Base-by-base conservation (phyloP, 2,797 vertebrate genomes). In the Acipenser ruthenus region DNA sequence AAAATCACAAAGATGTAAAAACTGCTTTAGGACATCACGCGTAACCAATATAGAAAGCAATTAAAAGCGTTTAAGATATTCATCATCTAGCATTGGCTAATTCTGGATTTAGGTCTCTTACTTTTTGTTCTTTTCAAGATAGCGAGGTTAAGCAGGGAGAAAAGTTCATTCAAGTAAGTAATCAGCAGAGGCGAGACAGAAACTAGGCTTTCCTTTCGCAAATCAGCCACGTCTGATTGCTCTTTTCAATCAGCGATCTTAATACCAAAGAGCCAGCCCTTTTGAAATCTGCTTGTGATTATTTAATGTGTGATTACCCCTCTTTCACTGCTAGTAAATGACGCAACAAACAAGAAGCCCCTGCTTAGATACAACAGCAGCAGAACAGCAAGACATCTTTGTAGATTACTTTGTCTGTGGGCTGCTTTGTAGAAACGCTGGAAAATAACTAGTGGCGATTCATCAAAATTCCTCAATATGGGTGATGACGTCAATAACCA, bases 171-270 rank as follows among this genome's bases (percentile, higher is more conserved):
- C 56, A 65, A 70, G 75, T 65, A 70, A 72, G 67, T 72, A 82
- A 79, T 84, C 77, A 78, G 75, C 60, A 50, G 11, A 65, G 9
- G 49, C 63, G 50, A 64, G 6, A 59, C 68, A 67, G 4, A 66
- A 70, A 15, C 65, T 70, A 63, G 64, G 60, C 71, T 18, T 73
- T 78, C 78, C 63, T 67, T 50, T 61, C 52, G 69, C 62, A 78
- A 83, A 81, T 80, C 74, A 83, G 68, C 67, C 71, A 50, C 60
- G 72, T 65, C 74, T 82, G 77, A 87, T 84, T 87, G 75, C 73
- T 75, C 72, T 77, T 78, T 80, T 71, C 70, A 79, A 70, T 77
- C 75, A 78, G 71, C 65, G 76, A 64, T 68, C 69, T 79, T 82
- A 80, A 81, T 74, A 79, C 70, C 67, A 69, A 65, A 72, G 69